These are phyloP conservation scores for Chinchilla lanigera DNA, from an alignment of 2,113 vertebrate species.

Conservation along the genomic window DNA sequence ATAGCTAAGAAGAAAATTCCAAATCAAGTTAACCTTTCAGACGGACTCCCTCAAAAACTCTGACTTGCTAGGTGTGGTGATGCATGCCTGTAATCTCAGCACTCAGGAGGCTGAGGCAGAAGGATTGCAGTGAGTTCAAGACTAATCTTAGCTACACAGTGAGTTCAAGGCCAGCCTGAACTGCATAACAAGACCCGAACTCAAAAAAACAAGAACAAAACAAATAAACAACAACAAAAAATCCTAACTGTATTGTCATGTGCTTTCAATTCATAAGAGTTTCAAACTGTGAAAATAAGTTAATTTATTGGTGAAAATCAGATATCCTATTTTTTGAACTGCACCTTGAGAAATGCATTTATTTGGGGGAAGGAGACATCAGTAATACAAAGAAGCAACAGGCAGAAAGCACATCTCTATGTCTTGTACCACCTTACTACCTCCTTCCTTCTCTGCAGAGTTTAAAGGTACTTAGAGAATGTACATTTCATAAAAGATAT, in stretches of 20 bases:
- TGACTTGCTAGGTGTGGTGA: neutral
- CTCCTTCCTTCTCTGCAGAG: neutral
- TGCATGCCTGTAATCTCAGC: neutral
- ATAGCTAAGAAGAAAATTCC: neutral
- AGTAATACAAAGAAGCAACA: neutral
- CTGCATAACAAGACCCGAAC: neutral
- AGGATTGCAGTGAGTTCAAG: neutral
- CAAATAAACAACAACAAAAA: neutral
- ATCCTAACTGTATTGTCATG: neutral
- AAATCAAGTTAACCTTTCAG: slow-evolving; percentile 1
- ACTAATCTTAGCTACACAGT: neutral
- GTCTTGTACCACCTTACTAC: neutral
- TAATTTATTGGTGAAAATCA: slow-evolving; percentile 23
- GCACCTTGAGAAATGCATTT: neutral
- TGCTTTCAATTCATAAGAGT: neutral
- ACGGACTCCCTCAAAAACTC: neutral
- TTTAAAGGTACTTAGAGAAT: neutral
- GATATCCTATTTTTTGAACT: neutral
- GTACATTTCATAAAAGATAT: neutral
- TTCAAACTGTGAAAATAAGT: slow-evolving; percentile 48
- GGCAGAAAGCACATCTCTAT: neutral
- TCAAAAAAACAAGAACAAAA: neutral
- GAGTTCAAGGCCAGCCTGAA: neutral
- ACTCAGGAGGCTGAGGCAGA: neutral
- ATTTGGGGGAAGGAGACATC: neutral